Conservation (phyloP, 2,113 vertebrate genomes). For the Hippocampus abdominalis region DNA sequence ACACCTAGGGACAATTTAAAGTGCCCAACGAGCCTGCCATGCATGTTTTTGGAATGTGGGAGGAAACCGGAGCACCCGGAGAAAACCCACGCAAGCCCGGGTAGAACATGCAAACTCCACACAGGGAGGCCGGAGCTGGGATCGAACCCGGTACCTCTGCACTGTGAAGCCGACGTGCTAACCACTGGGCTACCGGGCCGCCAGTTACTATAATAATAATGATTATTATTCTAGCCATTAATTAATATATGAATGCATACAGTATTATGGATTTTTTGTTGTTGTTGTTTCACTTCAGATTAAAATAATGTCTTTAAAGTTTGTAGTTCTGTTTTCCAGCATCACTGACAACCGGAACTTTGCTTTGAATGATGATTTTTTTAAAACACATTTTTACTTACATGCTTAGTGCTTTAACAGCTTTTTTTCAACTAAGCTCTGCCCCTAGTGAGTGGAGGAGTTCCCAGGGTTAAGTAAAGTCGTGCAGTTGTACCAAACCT, state of each 20-base stretch:
- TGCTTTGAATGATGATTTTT: neutral
- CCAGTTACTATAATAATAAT: neutral
- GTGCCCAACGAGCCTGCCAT: no score
- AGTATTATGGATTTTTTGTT: neutral
- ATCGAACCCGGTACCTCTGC: no score
- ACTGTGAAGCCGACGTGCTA: no score
- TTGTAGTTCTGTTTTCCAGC: neutral
- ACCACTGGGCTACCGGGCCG: no score
- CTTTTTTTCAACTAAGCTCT: neutral
- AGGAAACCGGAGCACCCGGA: no score
- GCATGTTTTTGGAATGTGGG: no score
- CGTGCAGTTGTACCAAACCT: neutral
- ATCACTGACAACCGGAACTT: neutral
- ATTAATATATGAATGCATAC: neutral
- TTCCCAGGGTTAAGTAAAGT: slow-evolving; percentile 13
- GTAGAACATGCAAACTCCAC: no score
- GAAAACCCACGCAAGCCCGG: no score
- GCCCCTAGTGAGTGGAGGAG: neutral
- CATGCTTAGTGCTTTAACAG: neutral
- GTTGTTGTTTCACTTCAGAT: neutral
- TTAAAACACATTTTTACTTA: neutral
- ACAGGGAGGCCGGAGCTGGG: no score
- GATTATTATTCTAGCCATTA: neutral
- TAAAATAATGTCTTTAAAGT: neutral
- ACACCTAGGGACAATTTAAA: no score